Percentiles rank a stretch among this genome's conserved stretches.
Conservation (phyloP, 2,113 vertebrate species). For the Myotis davidii region DNA sequence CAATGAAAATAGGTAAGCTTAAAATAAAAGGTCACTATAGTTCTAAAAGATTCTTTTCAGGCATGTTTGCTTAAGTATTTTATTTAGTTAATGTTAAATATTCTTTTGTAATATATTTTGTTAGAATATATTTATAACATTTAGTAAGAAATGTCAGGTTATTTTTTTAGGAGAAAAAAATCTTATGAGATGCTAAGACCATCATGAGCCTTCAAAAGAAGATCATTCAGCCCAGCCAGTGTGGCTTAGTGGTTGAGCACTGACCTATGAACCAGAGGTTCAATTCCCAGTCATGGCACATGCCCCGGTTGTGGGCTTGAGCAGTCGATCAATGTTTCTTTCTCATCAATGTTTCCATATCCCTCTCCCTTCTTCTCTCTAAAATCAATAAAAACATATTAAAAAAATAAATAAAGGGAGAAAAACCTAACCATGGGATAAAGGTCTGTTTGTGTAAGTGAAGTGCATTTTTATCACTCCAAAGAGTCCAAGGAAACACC, state of each 20-base stretch:
- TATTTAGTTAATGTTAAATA: slow-evolving; percentile 44
- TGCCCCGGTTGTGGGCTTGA: too few relatives aligned
- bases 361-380: too few relatives aligned
- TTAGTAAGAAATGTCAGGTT: neutral
- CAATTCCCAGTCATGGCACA: too few relatives aligned
- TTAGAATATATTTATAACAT: neutral
- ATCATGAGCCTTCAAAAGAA: neutral
- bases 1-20: slow-evolving; percentile 87
- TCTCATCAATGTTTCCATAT: too few relatives aligned
- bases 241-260: too few relatives aligned
- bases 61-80: slow-evolving; percentile 40
- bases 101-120: slow-evolving; percentile 39
- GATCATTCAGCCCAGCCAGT: neutral
- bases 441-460: neutral
- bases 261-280: too few relatives aligned
- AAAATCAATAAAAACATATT: too few relatives aligned
- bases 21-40: slow-evolving; percentile 29
- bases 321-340: too few relatives aligned
- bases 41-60: slow-evolving; percentile 39
- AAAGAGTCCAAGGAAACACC: neutral
- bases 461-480: neutral
- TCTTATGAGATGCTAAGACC: neutral
- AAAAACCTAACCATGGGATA: neutral
- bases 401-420: neutral
- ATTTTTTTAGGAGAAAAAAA: neutral